Evolutionary conservation across 2,888 invertebrate species (phyloP).

Genomic region (Cephus nigrinus): DNA sequence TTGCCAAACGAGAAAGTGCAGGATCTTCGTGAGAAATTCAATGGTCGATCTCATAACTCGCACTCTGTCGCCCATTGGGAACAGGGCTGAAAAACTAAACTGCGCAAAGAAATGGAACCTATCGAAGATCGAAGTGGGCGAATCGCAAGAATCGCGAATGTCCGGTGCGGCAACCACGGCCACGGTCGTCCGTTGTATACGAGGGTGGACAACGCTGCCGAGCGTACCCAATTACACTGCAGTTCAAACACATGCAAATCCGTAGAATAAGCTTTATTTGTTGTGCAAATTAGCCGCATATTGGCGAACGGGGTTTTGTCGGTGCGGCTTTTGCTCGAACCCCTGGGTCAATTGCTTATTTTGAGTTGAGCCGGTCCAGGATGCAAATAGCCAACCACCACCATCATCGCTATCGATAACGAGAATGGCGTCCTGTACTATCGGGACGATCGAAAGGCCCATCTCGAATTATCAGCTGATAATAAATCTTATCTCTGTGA

Average conservation of each 20-base stretch:
- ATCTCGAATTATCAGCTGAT: too few species aligned
- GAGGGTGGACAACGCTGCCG: slow-evolving; percentile 46
- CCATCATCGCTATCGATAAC: neutral
- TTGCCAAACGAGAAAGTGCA: too few species aligned
- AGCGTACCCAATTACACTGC: slow-evolving; percentile 65
- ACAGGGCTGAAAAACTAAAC: too few species aligned
- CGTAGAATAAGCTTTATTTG: slow-evolving; percentile 66
- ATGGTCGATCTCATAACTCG: too few species aligned
- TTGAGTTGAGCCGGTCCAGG: slow-evolving; percentile 50
- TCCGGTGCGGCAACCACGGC: too few species aligned
- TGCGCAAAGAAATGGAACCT: too few species aligned
- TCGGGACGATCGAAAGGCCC: neutral
- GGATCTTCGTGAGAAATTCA: too few species aligned
- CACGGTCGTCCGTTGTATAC: slow-evolving; percentile 6
- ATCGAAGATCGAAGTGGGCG: too few species aligned
- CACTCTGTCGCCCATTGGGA: too few species aligned
- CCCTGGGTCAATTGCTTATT: slow-evolving; percentile 62
- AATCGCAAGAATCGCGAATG: too few species aligned
- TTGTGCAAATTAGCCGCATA: slow-evolving; percentile 67
- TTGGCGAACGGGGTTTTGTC: slow-evolving; percentile 63
- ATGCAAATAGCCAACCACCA: slow-evolving; percentile 40
- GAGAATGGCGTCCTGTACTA: neutral
- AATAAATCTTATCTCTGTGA: too few species aligned
- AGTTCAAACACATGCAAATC: slow-evolving; percentile 68
- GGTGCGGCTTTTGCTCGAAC: slow-evolving; percentile 27